phyloP scores from a whole-genome alignment of 1,140 invertebrate species.

The Drosophila nasuta region DNA sequence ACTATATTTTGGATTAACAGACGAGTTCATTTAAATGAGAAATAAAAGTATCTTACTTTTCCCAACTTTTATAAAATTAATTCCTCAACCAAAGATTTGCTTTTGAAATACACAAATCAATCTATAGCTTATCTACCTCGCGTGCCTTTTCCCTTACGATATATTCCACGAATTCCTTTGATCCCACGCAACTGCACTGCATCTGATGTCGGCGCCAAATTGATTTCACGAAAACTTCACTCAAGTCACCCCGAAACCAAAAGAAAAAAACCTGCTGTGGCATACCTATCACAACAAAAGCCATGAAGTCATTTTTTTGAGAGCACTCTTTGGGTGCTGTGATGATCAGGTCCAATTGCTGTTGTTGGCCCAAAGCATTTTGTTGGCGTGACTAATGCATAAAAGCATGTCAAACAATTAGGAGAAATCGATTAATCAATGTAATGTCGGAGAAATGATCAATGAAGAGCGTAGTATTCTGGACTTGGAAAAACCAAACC shows the following conservation, averaged over 20 bases:
- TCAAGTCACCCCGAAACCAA: background rate
- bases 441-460: conserved; percentile 12
- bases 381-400: conserved; percentile 46
- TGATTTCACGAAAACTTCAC: conserved; percentile 19
- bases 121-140: background rate
- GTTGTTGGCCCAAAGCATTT: background rate
- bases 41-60: too few relatives aligned
- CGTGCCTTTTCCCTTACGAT: background rate
- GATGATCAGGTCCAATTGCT: conserved; percentile 23
- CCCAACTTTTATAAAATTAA: too few relatives aligned
- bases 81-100: too few relatives aligned
- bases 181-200: conserved; percentile 5
- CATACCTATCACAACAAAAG: conserved; percentile 1
- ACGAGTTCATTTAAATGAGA: too few relatives aligned
- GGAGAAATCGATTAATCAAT: conserved; percentile 52
- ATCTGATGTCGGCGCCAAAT: conserved; percentile 6
- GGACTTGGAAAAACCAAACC: conserved; percentile 8
- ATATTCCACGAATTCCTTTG: conserved; percentile 3
- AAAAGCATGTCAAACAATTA: conserved; percentile 53
- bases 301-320: conserved; percentile 9
- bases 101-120: background rate
- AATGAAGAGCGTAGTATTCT: conserved; percentile 6
- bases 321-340: conserved; percentile 6
- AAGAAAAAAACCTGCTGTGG: background rate
- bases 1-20: too few relatives aligned